Conservation (phyloP, 2,888 invertebrate genomes). For the Ryuthela nishihirai region DNA sequence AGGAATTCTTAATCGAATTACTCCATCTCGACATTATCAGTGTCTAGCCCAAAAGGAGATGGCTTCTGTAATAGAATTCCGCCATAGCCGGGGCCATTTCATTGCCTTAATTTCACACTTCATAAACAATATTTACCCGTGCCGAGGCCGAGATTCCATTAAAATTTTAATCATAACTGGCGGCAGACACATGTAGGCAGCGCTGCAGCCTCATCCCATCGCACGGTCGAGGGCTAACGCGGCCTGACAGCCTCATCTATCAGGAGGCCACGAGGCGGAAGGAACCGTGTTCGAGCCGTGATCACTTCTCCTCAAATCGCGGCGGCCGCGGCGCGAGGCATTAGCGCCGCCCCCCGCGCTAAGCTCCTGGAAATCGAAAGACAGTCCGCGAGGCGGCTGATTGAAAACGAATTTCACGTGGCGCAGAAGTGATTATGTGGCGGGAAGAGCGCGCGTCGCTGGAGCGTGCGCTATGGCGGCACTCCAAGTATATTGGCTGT, state of each 20-base stretch:
- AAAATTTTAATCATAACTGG: constrained; percentile 40
- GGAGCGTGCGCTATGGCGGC: no score
- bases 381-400: no score
- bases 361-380: no score
- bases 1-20: constrained; percentile 32
- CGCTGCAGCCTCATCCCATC: background rate
- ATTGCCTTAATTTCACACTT: constrained; percentile 40
- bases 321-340: no score
- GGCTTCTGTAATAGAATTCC: background rate
- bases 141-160: constrained; percentile 37
- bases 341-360: no score
- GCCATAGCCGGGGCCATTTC: constrained; percentile 11
- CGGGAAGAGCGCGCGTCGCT: no score
- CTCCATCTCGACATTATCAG: constrained; percentile 27
- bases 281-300: no score
- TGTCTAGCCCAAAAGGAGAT: no score
- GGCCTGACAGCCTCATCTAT: constrained; percentile 37
- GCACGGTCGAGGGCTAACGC: constrained; percentile 27
- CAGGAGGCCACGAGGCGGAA: constrained; percentile 29
- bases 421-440: no score
- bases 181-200: constrained; percentile 36
- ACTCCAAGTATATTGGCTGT: no score
- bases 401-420: no score
- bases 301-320: no score
- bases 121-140: constrained; percentile 39